Evolutionary conservation across 2,113 vertebrate genomes (phyloP).

Genomic region (Chloebia gouldiae): DNA sequence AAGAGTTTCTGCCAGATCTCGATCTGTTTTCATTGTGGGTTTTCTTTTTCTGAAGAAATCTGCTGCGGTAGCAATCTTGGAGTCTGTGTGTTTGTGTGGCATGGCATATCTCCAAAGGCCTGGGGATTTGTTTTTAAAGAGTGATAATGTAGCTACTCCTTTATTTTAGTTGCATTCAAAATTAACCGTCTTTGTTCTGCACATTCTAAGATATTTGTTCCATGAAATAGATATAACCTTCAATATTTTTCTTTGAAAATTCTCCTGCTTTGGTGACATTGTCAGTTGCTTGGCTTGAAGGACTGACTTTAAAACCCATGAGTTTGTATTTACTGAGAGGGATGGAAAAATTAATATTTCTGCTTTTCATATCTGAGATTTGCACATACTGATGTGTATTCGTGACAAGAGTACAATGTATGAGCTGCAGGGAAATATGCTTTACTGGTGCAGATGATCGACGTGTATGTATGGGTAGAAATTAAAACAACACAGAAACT

Average conservation of each 20-base stretch:
- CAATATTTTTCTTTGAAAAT: not conserved
- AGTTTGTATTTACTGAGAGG: not conserved
- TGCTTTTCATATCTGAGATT: not conserved
- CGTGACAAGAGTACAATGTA: not conserved
- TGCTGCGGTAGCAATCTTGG: slow-evolving; percentile 17
- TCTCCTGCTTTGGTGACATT: not conserved
- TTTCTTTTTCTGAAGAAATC: slow-evolving; percentile 10
- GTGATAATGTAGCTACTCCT: slow-evolving; percentile 48
- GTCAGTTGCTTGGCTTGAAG: not conserved
- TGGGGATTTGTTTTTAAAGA: slow-evolving; percentile 14
- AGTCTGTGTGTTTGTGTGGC: not conserved
- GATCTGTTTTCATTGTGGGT: not conserved
- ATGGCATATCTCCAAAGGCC: slow-evolving; percentile 27
- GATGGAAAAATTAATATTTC: not conserved
- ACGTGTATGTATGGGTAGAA: not conserved
- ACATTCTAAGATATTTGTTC: not conserved
- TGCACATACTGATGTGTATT: not conserved
- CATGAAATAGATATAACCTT: not conserved
- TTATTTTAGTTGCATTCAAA: slow-evolving; percentile 35
- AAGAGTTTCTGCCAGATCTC: not conserved
- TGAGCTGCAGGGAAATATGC: not conserved
- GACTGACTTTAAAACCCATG: not conserved
- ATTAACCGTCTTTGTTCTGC: slow-evolving; percentile 49
- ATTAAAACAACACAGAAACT: not conserved
- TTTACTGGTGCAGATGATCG: not conserved